These are phyloP conservation scores for Alitta virens DNA, from an alignment of 2,888 invertebrate species.

Conservation along the genomic window DNA sequence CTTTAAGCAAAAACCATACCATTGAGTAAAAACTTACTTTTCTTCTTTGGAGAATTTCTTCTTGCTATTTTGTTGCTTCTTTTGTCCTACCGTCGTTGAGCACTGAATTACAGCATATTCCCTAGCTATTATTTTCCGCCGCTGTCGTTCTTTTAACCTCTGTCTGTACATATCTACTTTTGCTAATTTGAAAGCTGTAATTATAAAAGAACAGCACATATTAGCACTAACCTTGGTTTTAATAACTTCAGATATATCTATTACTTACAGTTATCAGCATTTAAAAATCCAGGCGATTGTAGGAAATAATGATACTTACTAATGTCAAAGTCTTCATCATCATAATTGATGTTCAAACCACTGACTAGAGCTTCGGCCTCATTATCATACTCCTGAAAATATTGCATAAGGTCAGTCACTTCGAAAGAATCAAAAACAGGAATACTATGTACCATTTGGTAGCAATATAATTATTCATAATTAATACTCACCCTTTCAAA, in stretches of 20 bases:
- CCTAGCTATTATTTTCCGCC: conserved; percentile 83
- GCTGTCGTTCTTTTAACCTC: conserved; percentile 69
- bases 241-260: too few species aligned
- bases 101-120: conserved; percentile 87
- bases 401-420: neutral
- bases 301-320: conserved; percentile 63
- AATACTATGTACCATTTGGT: too few species aligned
- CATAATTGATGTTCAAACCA: conserved; percentile 72
- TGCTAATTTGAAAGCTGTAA: conserved; percentile 77
- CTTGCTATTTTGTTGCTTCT: conserved; percentile 61
- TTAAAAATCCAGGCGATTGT: neutral
- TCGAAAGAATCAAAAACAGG: too few species aligned
- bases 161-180: conserved; percentile 83
- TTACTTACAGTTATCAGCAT: too few species aligned
- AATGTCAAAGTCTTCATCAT: conserved; percentile 81
- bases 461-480: too few species aligned
- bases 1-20: too few species aligned
- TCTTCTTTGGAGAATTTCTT: conserved; percentile 75
- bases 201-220: conserved; percentile 5
- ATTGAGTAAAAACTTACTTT: conserved; percentile 70
- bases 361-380: conserved; percentile 89
- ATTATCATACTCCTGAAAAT: conserved; percentile 78
- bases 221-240: too few species aligned
- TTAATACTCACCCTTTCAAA: conserved; percentile 80
- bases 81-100: conserved; percentile 67